Evolutionary conservation across 1,140 invertebrate genomes (phyloP).

Genomic region (Centruroides vittatus): DNA sequence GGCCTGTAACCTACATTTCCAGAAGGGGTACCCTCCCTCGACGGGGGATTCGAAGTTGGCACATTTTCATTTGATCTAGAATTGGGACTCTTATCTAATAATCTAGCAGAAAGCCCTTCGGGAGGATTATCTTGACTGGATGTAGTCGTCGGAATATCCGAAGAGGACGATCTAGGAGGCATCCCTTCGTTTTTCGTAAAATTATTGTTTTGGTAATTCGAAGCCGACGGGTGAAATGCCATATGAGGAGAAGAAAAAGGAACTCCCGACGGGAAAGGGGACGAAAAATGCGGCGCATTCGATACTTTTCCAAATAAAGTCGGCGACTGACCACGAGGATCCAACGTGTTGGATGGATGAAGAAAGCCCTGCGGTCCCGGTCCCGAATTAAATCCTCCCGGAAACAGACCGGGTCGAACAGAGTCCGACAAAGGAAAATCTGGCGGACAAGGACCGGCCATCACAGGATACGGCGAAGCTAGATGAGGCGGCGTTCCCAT

Average conservation of each 20-base stretch:
- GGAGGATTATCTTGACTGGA: slow-evolving; percentile 10
- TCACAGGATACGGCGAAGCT: slow-evolving; percentile 4
- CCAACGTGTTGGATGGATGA: slow-evolving; percentile 1
- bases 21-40: slow-evolving; percentile 14
- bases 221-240: background rate
- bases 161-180: background rate
- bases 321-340: slow-evolving; percentile 5
- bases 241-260: background rate
- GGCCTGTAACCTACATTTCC: slow-evolving; percentile 15
- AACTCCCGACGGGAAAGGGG: background rate
- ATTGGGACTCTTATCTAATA: slow-evolving; percentile 14
- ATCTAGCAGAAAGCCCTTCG: slow-evolving; percentile 15
- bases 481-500: slow-evolving; percentile 5
- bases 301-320: slow-evolving; percentile 1
- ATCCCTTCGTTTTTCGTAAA: background rate
- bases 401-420: slow-evolving; percentile 1
- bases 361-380: slow-evolving; percentile 3
- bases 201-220: background rate
- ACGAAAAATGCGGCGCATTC: background rate
- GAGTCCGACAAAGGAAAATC: slow-evolving; percentile 4
- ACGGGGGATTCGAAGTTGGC: slow-evolving; percentile 11
- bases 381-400: slow-evolving; percentile 1
- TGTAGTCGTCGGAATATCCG: background rate
- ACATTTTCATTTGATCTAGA: background rate
- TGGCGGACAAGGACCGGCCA: slow-evolving; percentile 3